phyloP scores from a whole-genome alignment of 1,140 invertebrate species.

The Tenebrio molitor region DNA sequence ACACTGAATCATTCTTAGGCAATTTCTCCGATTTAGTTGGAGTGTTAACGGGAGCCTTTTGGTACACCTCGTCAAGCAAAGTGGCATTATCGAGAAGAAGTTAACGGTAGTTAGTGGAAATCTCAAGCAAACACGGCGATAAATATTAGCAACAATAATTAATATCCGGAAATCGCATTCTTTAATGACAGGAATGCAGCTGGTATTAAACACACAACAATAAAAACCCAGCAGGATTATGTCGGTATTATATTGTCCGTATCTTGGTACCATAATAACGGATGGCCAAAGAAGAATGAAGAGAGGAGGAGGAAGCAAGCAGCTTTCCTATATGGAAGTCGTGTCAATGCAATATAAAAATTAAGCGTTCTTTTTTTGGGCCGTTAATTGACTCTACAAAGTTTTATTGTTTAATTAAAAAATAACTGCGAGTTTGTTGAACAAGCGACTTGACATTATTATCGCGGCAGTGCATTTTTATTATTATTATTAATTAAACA shows the following conservation, averaged over 20 bases:
- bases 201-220: conserved; percentile 29
- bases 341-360: conserved; percentile 10
- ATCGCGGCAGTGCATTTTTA: not conserved
- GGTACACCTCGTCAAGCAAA: too few relatives aligned
- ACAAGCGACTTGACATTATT: conserved; percentile 24
- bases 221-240: conserved; percentile 35
- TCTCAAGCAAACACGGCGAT: conserved; percentile 34
- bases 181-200: conserved; percentile 41
- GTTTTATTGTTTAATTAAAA: conserved; percentile 37
- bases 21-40: too few relatives aligned
- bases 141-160: conserved; percentile 46
- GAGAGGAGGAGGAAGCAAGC: not conserved
- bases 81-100: too few relatives aligned
- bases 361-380: conserved; percentile 30
- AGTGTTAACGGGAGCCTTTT: too few relatives aligned
- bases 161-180: conserved; percentile 45
- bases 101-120: conserved; percentile 43
- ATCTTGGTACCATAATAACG: conserved; percentile 22
- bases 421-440: conserved; percentile 33
- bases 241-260: conserved; percentile 28
- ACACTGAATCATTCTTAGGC: too few relatives aligned
- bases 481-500: conserved; percentile 37
- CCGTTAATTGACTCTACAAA: conserved; percentile 23
- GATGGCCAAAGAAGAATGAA: not conserved
- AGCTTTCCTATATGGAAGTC: conserved; percentile 28